Percentiles rank a stretch among this genome's conserved stretches.
phyloP scores from a whole-genome alignment of 2,113 vertebrate species.

The Rhynchopsitta pachyrhyncha region DNA sequence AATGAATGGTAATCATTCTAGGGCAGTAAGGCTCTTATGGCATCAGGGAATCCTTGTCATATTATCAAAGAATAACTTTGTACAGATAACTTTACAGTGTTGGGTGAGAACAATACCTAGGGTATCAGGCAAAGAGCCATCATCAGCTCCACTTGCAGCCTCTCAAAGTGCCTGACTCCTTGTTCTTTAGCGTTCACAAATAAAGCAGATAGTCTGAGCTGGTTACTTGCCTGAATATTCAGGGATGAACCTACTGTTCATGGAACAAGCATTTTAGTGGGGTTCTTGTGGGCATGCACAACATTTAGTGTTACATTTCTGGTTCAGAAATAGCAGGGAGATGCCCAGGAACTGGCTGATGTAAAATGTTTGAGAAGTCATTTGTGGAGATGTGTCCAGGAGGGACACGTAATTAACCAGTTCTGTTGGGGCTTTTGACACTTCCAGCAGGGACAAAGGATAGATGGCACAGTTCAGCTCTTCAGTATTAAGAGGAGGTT shows the following conservation, averaged over 20 bases:
- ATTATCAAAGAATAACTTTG: not conserved
- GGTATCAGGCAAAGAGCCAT: not conserved
- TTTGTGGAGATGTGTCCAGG: not conserved
- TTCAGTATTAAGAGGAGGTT: not conserved
- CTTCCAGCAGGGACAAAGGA: not conserved
- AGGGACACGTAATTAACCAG: not conserved
- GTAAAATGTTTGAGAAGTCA: not conserved
- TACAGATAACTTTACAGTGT: not conserved
- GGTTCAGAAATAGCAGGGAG: constrained; percentile 6
- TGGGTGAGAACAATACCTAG: not conserved
- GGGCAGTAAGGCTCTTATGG: not conserved
- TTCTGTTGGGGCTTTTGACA: not conserved
- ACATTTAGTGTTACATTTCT: not conserved
- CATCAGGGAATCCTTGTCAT: not conserved
- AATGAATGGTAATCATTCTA: not conserved
- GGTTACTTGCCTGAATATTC: not conserved
- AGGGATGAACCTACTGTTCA: not conserved
- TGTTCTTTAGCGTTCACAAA: not conserved
- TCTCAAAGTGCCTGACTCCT: not conserved
- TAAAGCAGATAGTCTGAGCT: not conserved
- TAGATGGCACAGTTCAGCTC: not conserved
- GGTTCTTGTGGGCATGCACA: not conserved
- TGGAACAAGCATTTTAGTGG: not conserved
- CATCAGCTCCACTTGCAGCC: not conserved
- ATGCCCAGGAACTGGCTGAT: not conserved